Evolutionary conservation across 2,888 invertebrate species (phyloP), one percentile per base, ranked within the genome.

Genomic region (Drosophila colorata): DNA sequence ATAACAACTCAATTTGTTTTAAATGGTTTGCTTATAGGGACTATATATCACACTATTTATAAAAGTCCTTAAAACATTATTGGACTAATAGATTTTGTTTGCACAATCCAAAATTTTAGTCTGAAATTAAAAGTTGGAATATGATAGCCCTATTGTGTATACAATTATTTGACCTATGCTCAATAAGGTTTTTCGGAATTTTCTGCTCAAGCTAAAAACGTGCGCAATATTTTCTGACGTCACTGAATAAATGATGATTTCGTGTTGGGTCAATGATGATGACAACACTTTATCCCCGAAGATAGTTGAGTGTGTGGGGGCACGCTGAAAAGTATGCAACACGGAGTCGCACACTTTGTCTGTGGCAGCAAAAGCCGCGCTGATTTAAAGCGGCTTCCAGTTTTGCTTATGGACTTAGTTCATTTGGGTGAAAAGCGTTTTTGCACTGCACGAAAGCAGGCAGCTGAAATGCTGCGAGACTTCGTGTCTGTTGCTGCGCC

Each of bases 341-440:
- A 60, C 48, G 59, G 44, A 67, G 69, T 73, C 37, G 53, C 56
- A 43, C 65, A 76, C 53, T 86, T 77, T 87, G 60, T 77, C 79
- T 67, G 73, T 44, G 71, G 74, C 78, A 80, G 67, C 67, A 63
- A 70, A 61, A 67, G 66, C 78, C 56, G 68, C 48, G 58, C 59
- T 69, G 84, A 69, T 69, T 81, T 72, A 80, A 87, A 77, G 69
- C 61, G 69, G 51, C 59, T 66, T 71, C 60, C 48, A 69, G 71
- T 49, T 67, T 72, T 65, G 69, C 74, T 66, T 74, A 65, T 69
- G 49, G 72, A 74, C 80, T 76, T 59, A 68, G 81, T 79, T 82
- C 63, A 76, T 76, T 69, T 75, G 69, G 57, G 64, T 58, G 69
- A 61, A 53, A 78, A 69, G 63, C 70, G 69, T 69, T 68, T 51